Conservation (phyloP, 2,113 vertebrate genomes). For the Platichthys flesus region DNA sequence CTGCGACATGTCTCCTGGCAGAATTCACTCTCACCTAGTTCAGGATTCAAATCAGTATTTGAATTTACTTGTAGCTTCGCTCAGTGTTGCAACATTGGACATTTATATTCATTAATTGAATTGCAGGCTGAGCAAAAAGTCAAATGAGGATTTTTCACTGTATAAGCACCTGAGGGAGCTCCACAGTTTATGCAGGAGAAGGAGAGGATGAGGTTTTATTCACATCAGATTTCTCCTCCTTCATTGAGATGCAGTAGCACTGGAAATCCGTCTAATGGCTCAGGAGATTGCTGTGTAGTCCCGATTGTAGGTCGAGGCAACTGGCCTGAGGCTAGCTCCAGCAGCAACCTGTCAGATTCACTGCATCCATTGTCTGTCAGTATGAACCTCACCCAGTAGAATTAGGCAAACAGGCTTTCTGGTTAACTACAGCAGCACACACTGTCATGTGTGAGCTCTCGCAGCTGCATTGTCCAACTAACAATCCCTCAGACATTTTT, state of each 20-base stretch:
- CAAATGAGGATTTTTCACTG: not conserved
- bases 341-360: constrained; percentile 29
- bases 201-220: constrained; percentile 1
- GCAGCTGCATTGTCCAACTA: constrained; percentile 12
- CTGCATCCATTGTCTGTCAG: constrained; percentile 23
- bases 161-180: not conserved
- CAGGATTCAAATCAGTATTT: no score
- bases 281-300: not conserved
- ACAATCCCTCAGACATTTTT: constrained; percentile 16
- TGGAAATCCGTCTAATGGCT: constrained; percentile 20
- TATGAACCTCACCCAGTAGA: constrained; percentile 7
- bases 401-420: constrained; percentile 5
- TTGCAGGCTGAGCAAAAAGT: not conserved
- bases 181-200: not conserved
- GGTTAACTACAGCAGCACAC: not conserved
- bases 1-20: no score
- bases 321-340: constrained; percentile 19
- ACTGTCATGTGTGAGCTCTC: not conserved
- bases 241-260: constrained; percentile 14
- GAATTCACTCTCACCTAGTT: no score
- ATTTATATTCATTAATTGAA: not conserved
- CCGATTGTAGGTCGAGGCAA: constrained; percentile 15
- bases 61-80: no score
- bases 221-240: not conserved
- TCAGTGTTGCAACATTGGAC: not conserved